Evolutionary conservation across 2,113 vertebrate genomes (phyloP).

Genomic region (Rousettus leschenaultii): DNA sequence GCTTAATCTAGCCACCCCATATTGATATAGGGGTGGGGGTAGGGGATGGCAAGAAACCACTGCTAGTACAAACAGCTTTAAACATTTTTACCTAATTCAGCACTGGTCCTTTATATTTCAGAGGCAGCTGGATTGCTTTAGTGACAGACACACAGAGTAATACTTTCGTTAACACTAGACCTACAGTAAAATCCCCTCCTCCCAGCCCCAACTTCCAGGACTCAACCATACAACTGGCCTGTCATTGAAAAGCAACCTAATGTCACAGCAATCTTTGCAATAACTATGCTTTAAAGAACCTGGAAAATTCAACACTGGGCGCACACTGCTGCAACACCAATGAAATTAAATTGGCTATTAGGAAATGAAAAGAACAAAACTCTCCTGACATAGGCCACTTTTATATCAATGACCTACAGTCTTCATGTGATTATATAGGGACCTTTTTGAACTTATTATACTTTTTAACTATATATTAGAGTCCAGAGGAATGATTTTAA

Average conservation of each 20-base stretch:
- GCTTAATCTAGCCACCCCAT: not conserved
- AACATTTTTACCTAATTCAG: not conserved
- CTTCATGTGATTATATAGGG: not conserved
- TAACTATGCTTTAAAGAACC: not conserved
- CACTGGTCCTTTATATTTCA: not conserved
- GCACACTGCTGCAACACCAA: not conserved
- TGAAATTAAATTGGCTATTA: conserved; percentile 9
- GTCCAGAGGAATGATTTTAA: not conserved
- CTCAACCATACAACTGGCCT: not conserved
- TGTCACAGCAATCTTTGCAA: not conserved
- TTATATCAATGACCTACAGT: not conserved
- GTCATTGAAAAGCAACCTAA: not conserved
- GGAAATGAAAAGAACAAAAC: conserved; percentile 10
- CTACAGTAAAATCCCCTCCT: not conserved
- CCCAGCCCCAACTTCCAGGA: not conserved
- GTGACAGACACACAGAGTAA: not conserved
- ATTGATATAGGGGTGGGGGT: not conserved
- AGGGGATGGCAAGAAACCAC: not conserved
- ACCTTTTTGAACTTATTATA: not conserved
- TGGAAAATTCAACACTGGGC: not conserved
- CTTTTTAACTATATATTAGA: not conserved
- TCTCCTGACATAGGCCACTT: not conserved
- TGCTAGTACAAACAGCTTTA: not conserved
- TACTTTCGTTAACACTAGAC: not conserved
- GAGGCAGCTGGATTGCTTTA: not conserved